These are phyloP conservation scores for Aphis gossypii DNA, from an alignment of 1,140 invertebrate genomes.

Conservation along the genomic window DNA sequence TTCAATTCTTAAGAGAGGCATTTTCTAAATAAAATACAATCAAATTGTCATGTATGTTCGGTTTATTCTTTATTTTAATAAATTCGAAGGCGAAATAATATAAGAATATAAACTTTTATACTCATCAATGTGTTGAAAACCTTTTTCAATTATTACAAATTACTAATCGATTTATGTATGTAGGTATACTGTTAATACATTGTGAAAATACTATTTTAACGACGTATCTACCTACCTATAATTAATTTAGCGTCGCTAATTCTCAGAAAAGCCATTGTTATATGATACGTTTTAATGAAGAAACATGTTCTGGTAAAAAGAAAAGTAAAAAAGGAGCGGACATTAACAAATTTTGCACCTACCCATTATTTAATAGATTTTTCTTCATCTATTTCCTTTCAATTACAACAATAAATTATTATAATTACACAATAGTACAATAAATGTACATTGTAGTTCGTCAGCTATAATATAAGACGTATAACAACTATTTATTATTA, in stretches of 20 bases:
- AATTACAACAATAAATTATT: constrained; percentile 6
- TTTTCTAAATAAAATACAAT: neutral
- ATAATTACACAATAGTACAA: constrained; percentile 5
- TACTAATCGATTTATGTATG: neutral
- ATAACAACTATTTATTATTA: neutral
- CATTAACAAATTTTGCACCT: neutral
- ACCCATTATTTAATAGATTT: neutral
- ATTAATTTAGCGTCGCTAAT: neutral
- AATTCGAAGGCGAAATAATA: neutral
- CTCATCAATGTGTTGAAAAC: neutral
- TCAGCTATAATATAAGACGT: neutral
- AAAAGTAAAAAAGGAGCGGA: neutral
- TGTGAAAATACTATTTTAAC: neutral
- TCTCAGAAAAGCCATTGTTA: neutral
- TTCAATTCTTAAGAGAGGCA: neutral
- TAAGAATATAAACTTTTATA: neutral
- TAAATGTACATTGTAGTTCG: neutral
- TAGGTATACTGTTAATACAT: neutral
- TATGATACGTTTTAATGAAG: neutral
- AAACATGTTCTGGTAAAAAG: neutral
- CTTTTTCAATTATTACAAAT: neutral
- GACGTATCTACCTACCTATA: neutral
- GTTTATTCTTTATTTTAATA: neutral
- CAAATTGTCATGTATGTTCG: neutral
- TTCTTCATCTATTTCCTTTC: constrained; percentile 15